Conservation (phyloP, 1,140 invertebrate species). For the Hirudo medicinalis region DNA sequence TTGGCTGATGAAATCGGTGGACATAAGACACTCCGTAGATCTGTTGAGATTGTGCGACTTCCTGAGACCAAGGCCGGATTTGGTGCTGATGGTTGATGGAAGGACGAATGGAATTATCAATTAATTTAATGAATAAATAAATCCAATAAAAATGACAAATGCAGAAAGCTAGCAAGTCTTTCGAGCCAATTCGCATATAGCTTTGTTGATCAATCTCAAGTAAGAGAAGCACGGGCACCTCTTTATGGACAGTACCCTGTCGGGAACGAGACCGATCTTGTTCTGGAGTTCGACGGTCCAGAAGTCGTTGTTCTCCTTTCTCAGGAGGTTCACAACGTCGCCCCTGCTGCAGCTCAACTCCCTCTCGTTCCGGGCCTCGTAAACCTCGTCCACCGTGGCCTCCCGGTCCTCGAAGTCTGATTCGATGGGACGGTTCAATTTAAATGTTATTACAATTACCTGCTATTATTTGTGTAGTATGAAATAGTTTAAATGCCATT, state of each 20-base stretch:
- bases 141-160: too few species aligned
- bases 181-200: too few species aligned
- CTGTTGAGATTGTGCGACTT: neutral
- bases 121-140: too few species aligned
- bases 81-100: too few species aligned
- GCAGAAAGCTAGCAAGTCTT: too few species aligned
- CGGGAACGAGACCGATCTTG: neutral
- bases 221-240: neutral
- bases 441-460: too few species aligned
- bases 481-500: too few species aligned
- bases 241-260: neutral
- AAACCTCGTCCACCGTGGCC: conserved; percentile 1
- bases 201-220: too few species aligned
- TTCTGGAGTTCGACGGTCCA: neutral
- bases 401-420: neutral
- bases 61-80: too few species aligned
- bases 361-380: neutral
- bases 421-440: neutral
- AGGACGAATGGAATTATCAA: too few species aligned
- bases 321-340: neutral
- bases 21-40: neutral
- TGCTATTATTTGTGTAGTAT: too few species aligned
- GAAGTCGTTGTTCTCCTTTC: neutral
- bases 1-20: neutral
- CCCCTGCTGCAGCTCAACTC: neutral